Percentiles rank a stretch among this genome's conserved stretches.
Evolutionary conservation across 1,140 invertebrate genomes (phyloP).

Genomic region (Apolygus lucorum): DNA sequence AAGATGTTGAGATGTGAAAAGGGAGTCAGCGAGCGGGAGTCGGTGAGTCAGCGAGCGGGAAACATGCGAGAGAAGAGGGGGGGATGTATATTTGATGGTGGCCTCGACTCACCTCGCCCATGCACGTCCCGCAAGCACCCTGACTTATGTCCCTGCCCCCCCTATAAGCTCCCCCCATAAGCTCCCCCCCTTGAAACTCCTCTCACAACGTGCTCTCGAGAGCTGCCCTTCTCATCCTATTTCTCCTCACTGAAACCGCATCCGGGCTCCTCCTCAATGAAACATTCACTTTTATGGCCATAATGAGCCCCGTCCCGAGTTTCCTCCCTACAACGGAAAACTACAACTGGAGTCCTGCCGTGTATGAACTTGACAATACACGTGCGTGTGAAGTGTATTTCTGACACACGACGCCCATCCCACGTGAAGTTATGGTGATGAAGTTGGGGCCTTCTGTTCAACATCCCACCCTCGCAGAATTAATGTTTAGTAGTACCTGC

Average conservation of each 20-base stretch:
- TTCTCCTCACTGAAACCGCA: background rate
- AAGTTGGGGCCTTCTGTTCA: background rate
- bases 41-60: background rate
- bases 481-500: background rate
- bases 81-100: slow-evolving; percentile 1
- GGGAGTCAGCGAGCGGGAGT: no score
- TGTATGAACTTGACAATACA: no score
- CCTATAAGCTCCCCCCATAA: background rate
- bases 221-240: no score
- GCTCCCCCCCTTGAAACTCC: no score
- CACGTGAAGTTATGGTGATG: no score
- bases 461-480: background rate
- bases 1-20: no score
- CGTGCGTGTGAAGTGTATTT: no score
- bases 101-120: background rate
- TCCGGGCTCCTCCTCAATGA: background rate
- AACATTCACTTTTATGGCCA: background rate
- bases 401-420: no score
- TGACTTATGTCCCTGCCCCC: background rate
- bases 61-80: background rate
- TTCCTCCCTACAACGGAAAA: no score
- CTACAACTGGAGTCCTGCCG: no score
- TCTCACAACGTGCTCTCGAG: no score
- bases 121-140: background rate
- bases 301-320: background rate